Evolutionary conservation across 2,113 vertebrate genomes (phyloP).

Genomic region (Caretta caretta): DNA sequence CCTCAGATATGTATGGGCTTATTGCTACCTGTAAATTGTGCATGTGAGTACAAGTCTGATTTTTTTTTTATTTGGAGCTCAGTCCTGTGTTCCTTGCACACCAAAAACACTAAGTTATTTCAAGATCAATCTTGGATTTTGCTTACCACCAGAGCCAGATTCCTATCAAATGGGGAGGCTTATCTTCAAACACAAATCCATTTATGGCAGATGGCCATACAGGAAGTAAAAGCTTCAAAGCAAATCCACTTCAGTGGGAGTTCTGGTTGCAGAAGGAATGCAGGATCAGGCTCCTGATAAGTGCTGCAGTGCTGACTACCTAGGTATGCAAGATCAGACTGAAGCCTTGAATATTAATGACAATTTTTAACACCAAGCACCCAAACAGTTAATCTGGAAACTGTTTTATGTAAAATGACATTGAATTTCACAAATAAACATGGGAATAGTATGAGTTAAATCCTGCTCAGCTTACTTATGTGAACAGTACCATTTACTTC

Average conservation of each 20-base stretch:
- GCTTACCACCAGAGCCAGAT: neutral
- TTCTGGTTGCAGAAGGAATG: neutral
- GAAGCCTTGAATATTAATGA: neutral
- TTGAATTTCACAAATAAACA: neutral
- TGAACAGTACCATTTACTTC: neutral
- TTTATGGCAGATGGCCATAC: neutral
- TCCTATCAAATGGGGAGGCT: neutral
- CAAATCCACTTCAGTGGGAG: accelerated
- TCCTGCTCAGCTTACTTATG: neutral
- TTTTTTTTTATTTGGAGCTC: neutral
- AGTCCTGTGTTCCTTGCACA: neutral
- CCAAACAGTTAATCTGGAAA: neutral
- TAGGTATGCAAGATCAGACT: neutral
- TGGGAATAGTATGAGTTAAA: accelerated
- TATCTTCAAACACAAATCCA: neutral
- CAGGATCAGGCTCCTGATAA: neutral
- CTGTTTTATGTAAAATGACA: neutral
- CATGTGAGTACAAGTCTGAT: neutral
- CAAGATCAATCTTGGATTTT: neutral
- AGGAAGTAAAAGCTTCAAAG: accelerated
- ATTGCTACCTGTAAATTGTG: neutral
- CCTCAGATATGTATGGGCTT: neutral
- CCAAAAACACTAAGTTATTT: neutral
- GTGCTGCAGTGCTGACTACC: neutral
- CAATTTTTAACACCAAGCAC: neutral